Conservation (phyloP, 2,113 vertebrate species). For the Trematocara marginatum region DNA sequence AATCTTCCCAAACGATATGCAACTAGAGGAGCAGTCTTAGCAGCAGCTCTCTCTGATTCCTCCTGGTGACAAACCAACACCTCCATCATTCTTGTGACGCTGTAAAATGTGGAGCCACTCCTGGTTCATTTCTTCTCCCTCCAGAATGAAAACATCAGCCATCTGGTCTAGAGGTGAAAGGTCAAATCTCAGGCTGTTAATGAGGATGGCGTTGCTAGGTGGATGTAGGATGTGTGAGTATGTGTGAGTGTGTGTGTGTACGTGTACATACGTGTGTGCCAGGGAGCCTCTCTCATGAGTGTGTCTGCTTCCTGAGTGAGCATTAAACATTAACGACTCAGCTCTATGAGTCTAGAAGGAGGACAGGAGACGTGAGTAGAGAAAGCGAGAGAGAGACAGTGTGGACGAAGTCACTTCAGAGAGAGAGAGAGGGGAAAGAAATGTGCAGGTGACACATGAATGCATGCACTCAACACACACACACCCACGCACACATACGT, state of each 20-base stretch:
- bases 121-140: constrained; percentile 46
- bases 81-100: constrained; percentile 10
- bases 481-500: neutral
- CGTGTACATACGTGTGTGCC: neutral
- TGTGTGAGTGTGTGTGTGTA: neutral
- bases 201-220: constrained; percentile 70
- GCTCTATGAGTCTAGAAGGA: constrained; percentile 43
- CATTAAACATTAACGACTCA: constrained; percentile 72
- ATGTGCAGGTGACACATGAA: neutral
- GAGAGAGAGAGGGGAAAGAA: neutral
- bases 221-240: constrained; percentile 38
- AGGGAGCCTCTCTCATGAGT: constrained; percentile 1
- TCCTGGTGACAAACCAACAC: constrained; percentile 11
- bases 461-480: neutral
- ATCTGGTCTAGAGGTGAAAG: constrained; percentile 67
- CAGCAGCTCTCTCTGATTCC: neutral
- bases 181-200: constrained; percentile 71
- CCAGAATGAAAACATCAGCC: constrained; percentile 67
- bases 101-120: constrained; percentile 22
- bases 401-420: neutral
- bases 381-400: constrained; percentile 19
- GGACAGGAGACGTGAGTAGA: constrained; percentile 15
- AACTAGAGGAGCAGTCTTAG: neutral
- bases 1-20: neutral
- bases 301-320: constrained; percentile 68